Percentiles rank a stretch among this genome's conserved stretches.
phyloP scores from a whole-genome alignment of 2,113 vertebrate species.

The Tauraco erythrolophus region DNA sequence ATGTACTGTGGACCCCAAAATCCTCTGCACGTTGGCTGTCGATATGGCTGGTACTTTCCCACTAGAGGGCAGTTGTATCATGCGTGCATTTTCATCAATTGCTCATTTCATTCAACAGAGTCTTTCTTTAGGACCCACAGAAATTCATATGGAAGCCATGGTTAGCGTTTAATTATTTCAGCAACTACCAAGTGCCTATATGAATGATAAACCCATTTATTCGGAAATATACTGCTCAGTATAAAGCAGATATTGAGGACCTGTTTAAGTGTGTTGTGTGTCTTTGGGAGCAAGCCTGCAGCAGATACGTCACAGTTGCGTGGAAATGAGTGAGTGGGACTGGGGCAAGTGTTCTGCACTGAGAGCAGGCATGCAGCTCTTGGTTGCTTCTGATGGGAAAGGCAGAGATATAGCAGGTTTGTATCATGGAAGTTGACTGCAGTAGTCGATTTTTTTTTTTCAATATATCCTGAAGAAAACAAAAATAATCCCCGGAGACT shows the following conservation, averaged over 20 bases:
- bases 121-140: not conserved
- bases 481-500: not conserved
- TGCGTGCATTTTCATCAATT: not conserved
- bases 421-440: not conserved
- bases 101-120: not conserved
- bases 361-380: not conserved
- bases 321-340: not conserved
- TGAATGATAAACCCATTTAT: not conserved
- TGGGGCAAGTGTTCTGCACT: too few relatives aligned
- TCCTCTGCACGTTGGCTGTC: accelerated
- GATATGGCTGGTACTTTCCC: not conserved
- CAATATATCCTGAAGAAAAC: not conserved
- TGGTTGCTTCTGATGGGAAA: not conserved
- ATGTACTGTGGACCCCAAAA: not conserved
- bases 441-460: not conserved
- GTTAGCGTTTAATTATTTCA: not conserved
- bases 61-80: constrained; percentile 38
- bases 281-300: not conserved
- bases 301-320: not conserved
- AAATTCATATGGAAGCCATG: not conserved
- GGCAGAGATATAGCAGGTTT: not conserved
- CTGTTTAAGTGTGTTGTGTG: accelerated
- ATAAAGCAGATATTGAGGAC: not conserved
- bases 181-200: not conserved
- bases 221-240: not conserved